These are phyloP conservation scores for Zosterops lateralis DNA, from an alignment of 2,113 vertebrate genomes.

Conservation along the genomic window DNA sequence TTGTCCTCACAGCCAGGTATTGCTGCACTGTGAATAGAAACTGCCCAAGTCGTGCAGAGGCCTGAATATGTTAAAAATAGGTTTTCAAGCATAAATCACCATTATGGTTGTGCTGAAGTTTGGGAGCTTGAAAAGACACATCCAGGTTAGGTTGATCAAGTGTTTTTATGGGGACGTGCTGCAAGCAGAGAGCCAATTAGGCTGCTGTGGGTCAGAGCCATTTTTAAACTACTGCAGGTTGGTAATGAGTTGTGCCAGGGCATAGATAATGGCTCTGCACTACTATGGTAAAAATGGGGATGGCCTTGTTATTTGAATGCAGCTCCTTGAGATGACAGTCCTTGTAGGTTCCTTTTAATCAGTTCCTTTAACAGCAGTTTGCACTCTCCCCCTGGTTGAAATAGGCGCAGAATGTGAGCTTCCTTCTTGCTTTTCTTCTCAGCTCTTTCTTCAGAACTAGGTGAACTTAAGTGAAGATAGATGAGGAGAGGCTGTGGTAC, in stretches of 20 bases:
- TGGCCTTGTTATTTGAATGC: background rate
- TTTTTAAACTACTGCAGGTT: background rate
- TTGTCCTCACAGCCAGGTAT: rapidly evolving
- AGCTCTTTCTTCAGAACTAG: background rate
- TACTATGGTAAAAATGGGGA: background rate
- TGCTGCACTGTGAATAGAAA: rapidly evolving
- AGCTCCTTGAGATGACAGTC: background rate
- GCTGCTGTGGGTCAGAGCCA: background rate
- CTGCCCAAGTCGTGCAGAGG: background rate
- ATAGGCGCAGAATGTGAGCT: background rate
- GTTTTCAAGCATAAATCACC: background rate
- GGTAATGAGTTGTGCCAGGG: background rate
- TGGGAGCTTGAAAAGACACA: background rate
- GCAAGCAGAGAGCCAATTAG: background rate
- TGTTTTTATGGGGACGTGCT: background rate
- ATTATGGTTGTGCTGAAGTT: background rate
- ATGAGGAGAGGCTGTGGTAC: background rate
- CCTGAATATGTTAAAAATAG: background rate
- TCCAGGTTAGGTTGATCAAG: background rate
- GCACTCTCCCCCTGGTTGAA: background rate
- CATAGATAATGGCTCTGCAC: background rate
- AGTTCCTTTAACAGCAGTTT: background rate
- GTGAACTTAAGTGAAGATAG: background rate
- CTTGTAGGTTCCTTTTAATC: background rate
- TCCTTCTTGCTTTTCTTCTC: background rate